These are phyloP conservation scores for Hydrozoanthus gracilis DNA, from an alignment of 92 coral and sea anemone genomes.

Conservation along the genomic window DNA sequence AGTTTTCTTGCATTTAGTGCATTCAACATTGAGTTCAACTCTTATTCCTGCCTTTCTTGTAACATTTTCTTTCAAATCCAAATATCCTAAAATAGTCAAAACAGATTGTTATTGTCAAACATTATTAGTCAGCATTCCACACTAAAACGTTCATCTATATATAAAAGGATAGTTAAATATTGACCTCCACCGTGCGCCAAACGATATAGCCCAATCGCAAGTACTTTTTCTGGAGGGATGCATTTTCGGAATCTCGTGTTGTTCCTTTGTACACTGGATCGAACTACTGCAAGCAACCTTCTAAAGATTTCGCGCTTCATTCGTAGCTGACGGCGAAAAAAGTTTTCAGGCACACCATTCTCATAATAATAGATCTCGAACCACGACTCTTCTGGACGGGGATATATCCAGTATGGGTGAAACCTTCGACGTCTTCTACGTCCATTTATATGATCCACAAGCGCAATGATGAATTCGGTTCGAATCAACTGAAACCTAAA, in stretches of 20 bases:
- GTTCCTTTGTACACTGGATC: constrained; percentile 53
- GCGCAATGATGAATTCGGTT: background rate
- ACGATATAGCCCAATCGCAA: constrained; percentile 56
- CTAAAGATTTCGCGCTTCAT: constrained; percentile 60
- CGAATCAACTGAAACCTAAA: background rate
- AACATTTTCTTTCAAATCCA: background rate
- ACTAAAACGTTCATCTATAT: background rate
- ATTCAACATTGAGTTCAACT: constrained; percentile 12
- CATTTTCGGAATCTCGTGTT: constrained; percentile 60
- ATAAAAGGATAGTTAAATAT: background rate
- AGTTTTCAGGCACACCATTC: constrained; percentile 34
- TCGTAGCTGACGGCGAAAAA: constrained; percentile 46
- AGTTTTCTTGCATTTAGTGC: constrained; percentile 1
- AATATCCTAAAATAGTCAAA: background rate
- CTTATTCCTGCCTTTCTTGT: background rate
- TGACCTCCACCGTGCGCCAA: constrained; percentile 65
- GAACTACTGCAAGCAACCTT: constrained; percentile 41
- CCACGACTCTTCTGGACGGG: constrained; percentile 58
- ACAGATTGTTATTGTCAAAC: background rate
- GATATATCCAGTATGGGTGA: constrained; percentile 61
- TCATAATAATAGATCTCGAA: constrained; percentile 30
- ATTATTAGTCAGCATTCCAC: background rate
- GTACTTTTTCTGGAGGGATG: constrained; percentile 57
- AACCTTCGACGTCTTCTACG: constrained; percentile 38
- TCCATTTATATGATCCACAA: background rate